phyloP scores from a whole-genome alignment of 2,888 invertebrate genomes.

The Sminthurinus aureus region DNA sequence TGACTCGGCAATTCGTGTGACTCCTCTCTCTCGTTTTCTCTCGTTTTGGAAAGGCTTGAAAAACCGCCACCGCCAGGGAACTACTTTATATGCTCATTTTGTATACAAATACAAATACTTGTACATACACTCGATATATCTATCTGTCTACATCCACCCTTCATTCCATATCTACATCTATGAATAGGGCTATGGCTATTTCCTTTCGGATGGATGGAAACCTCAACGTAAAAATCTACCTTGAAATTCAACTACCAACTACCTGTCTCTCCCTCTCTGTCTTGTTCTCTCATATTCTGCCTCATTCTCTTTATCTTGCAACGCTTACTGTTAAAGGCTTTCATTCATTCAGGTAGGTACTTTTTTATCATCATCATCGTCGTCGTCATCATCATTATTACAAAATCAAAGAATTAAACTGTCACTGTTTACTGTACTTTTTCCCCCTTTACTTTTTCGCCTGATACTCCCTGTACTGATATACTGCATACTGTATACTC shows the following conservation, averaged over 20 bases:
- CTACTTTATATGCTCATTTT: background rate
- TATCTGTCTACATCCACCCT: slow-evolving; percentile 21
- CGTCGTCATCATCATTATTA: background rate
- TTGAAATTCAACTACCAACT: slow-evolving; percentile 31
- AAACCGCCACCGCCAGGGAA: slow-evolving; percentile 20
- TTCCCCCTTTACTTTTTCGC: background rate
- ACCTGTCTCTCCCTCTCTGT: slow-evolving; percentile 21
- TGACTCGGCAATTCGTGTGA: slow-evolving; percentile 49
- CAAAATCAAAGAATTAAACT: slow-evolving; percentile 9
- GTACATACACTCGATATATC: background rate
- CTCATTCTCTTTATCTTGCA: background rate
- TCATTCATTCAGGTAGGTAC: slow-evolving; percentile 14
- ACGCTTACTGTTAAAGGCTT: background rate
- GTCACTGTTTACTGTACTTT: slow-evolving; percentile 11
- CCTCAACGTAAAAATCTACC: slow-evolving; percentile 27
- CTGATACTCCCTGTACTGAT: background rate
- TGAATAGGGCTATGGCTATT: slow-evolving; percentile 30
- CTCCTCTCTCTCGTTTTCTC: slow-evolving; percentile 8
- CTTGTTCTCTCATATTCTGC: background rate
- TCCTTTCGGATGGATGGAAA: slow-evolving; percentile 35
- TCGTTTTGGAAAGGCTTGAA: background rate
- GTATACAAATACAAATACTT: background rate
- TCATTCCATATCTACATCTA: slow-evolving; percentile 28
- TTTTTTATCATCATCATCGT: slow-evolving; percentile 3
- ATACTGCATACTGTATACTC: background rate